Conservation (phyloP, 2,113 vertebrate genomes). For the Dascyllus trimaculatus region DNA sequence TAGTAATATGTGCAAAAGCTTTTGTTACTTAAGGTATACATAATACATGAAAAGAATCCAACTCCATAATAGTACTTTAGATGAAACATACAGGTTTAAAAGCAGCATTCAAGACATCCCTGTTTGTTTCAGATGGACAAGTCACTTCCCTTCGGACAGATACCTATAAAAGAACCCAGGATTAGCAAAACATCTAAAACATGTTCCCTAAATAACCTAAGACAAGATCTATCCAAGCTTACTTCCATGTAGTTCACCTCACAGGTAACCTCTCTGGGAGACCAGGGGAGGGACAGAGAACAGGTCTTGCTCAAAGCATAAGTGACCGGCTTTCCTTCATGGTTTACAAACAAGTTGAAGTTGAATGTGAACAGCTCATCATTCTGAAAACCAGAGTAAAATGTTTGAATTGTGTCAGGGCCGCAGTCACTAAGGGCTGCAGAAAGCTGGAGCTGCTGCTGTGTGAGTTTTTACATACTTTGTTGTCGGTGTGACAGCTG, state of each 20-base stretch:
- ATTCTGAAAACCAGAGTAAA: constrained; percentile 1
- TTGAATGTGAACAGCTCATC: constrained; percentile 61
- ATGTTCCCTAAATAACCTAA: accelerated
- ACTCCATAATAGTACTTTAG: too few species aligned
- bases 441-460: too few species aligned
- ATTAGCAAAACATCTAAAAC: neutral
- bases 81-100: constrained; percentile 47
- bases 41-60: too few species aligned
- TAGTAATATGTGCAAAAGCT: neutral
- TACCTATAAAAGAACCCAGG: constrained; percentile 46
- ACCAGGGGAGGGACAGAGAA: constrained; percentile 39
- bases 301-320: constrained; percentile 70
- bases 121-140: constrained; percentile 16
- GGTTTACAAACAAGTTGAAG: constrained; percentile 58
- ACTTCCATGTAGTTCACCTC: constrained; percentile 84
- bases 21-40: too few species aligned
- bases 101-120: constrained; percentile 36
- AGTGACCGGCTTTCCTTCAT: constrained; percentile 10
- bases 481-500: constrained; percentile 73
- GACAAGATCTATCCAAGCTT: neutral
- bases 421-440: too few species aligned
- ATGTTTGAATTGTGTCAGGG: too few species aligned
- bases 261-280: constrained; percentile 76
- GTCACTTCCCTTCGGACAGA: constrained; percentile 61
- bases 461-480: constrained; percentile 42